phyloP scores from a whole-genome alignment of 1,140 invertebrate genomes.

The Drosophila lowei region DNA sequence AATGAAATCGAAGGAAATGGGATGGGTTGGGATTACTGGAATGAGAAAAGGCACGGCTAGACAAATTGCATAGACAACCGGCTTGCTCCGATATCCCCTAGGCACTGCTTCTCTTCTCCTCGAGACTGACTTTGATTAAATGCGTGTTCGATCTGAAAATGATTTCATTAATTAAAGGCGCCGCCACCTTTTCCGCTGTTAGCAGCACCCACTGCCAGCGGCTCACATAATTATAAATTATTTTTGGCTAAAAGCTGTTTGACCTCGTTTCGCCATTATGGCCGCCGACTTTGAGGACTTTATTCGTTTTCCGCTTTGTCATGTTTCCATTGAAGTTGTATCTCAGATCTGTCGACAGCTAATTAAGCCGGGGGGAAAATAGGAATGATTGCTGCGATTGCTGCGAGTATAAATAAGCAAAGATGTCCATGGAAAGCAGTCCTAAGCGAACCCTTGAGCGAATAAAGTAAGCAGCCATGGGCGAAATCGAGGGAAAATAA shows the following conservation, averaged over 20 bases:
- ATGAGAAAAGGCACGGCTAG: slow-evolving; percentile 14
- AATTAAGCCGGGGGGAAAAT: slow-evolving; percentile 26
- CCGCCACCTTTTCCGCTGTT: slow-evolving; percentile 15
- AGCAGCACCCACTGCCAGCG: not conserved
- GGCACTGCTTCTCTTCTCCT: not conserved
- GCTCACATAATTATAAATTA: slow-evolving; percentile 22
- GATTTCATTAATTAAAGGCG: slow-evolving; percentile 70
- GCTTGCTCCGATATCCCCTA: not conserved
- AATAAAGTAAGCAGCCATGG: too few species aligned
- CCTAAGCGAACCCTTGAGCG: too few species aligned
- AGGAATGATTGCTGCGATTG: slow-evolving; percentile 17
- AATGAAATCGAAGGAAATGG: slow-evolving; percentile 19
- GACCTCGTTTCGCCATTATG: slow-evolving; percentile 17
- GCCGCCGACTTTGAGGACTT: slow-evolving; percentile 23
- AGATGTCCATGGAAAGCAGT: slow-evolving; percentile 1
- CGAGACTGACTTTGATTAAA: slow-evolving; percentile 62
- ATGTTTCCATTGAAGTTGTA: slow-evolving; percentile 17
- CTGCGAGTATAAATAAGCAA: not conserved
- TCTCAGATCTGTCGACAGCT: slow-evolving; percentile 27
- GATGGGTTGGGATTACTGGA: not conserved
- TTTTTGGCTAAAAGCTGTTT: slow-evolving; percentile 27
- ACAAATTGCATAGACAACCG: slow-evolving; percentile 36
- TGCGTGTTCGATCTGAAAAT: slow-evolving; percentile 71
- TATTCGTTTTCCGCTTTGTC: slow-evolving; percentile 1
- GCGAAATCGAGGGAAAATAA: too few species aligned